These are phyloP conservation scores for Drosophila ficusphila DNA, from an alignment of 1,140 invertebrate species.

Conservation along the genomic window DNA sequence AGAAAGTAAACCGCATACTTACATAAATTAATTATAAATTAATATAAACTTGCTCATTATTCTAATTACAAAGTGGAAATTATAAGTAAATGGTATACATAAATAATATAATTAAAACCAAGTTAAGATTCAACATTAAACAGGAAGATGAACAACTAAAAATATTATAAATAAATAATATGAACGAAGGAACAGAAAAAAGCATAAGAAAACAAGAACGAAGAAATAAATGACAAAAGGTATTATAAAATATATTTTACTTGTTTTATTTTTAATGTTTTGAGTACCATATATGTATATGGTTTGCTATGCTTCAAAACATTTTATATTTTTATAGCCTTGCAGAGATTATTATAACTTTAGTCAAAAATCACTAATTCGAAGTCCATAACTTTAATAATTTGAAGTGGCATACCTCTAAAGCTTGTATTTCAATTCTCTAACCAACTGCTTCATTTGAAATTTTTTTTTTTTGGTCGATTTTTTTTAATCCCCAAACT, in stretches of 20 bases:
- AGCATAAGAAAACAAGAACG: constrained; percentile 26
- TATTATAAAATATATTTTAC: constrained; percentile 48
- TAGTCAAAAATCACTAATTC: too few species aligned
- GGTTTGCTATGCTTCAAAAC: too few species aligned
- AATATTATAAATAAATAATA: constrained; percentile 68
- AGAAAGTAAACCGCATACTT: constrained; percentile 48
- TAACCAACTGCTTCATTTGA: too few species aligned
- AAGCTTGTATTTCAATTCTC: too few species aligned
- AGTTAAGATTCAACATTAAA: constrained; percentile 58
- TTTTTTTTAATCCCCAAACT: neutral
- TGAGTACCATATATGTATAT: too few species aligned
- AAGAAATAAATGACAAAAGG: constrained; percentile 64
- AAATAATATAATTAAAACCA: constrained; percentile 67
- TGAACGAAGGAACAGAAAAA: constrained; percentile 34
- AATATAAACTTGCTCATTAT: constrained; percentile 77
- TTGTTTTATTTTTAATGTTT: neutral
- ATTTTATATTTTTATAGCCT: too few species aligned
- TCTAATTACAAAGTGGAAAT: constrained; percentile 71
- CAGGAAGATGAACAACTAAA: constrained; percentile 61
- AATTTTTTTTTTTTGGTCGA: too few species aligned
- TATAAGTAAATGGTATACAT: constrained; percentile 69
- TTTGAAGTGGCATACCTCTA: too few species aligned
- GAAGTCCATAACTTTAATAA: too few species aligned
- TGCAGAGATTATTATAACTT: too few species aligned
- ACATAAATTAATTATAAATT: constrained; percentile 71